These are phyloP conservation scores for Drepana arcuata DNA, from an alignment of 1,140 invertebrate species.

Conservation along the genomic window DNA sequence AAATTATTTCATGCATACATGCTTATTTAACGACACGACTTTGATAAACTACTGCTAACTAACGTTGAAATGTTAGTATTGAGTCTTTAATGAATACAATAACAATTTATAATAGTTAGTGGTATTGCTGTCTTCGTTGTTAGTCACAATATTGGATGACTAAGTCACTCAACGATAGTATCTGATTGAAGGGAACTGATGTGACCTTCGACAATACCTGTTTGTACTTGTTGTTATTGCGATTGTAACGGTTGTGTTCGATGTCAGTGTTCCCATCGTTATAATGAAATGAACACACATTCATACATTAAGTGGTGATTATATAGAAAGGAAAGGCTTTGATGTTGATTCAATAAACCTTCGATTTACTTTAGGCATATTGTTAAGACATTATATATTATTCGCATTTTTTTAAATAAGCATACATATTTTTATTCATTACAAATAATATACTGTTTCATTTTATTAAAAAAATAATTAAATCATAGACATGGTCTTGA, in stretches of 20 bases:
- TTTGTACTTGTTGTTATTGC: slow-evolving; percentile 25
- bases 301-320: slow-evolving; percentile 2
- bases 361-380: too few relatives aligned
- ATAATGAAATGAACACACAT: slow-evolving; percentile 8
- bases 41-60: slow-evolving; percentile 7
- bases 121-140: too few relatives aligned
- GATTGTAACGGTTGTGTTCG: slow-evolving; percentile 15
- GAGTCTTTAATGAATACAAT: too few relatives aligned
- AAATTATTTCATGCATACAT: slow-evolving; percentile 21
- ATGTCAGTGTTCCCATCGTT: not conserved
- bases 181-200: slow-evolving; percentile 18
- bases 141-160: slow-evolving; percentile 14
- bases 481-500: too few relatives aligned
- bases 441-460: too few relatives aligned
- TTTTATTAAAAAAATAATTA: too few relatives aligned
- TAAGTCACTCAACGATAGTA: slow-evolving; percentile 11
- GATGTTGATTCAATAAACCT: not conserved
- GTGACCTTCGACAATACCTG: slow-evolving; percentile 15
- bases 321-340: not conserved
- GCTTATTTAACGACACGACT: slow-evolving; percentile 14
- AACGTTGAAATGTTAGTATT: slow-evolving; percentile 1
- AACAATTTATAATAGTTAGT: too few relatives aligned
- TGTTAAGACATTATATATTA: too few relatives aligned
- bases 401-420: slow-evolving; percentile 6
- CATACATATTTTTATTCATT: too few relatives aligned